These are phyloP conservation scores for Otus scops DNA, from an alignment of 2,797 vertebrate genomes.

Conservation along the genomic window DNA sequence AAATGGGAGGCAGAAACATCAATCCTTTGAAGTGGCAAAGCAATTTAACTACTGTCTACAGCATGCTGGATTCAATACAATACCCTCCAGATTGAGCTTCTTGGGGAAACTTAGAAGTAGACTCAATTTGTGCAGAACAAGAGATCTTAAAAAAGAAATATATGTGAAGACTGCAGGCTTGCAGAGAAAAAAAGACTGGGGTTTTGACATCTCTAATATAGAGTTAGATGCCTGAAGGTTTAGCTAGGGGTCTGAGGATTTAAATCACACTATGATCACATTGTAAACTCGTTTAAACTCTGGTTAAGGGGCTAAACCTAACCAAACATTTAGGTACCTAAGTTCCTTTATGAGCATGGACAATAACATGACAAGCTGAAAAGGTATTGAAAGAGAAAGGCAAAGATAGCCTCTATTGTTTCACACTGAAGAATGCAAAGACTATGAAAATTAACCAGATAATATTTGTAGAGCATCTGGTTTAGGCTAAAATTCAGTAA, in stretches of 20 bases:
- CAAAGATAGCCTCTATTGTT: background rate
- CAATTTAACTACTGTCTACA: background rate
- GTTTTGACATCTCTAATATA: background rate
- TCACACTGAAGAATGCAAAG: background rate
- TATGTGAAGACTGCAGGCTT: rapidly evolving
- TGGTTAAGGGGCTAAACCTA: background rate
- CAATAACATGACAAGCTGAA: background rate
- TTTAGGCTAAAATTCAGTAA: background rate
- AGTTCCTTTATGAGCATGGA: background rate
- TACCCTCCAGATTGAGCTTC: background rate
- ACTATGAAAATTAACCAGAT: background rate
- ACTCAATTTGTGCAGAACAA: background rate
- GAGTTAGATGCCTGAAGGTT: background rate
- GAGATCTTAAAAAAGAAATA: background rate
- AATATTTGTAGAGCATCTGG: background rate
- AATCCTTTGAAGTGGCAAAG: background rate
- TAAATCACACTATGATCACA: background rate
- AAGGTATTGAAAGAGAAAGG: background rate
- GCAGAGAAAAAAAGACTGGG: background rate
- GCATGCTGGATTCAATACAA: background rate
- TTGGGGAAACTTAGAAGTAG: background rate
- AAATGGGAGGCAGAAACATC: background rate
- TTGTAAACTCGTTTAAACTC: background rate
- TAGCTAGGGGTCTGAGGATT: background rate
- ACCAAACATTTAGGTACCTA: background rate